These are phyloP conservation scores for Cinclus mexicanus DNA, from an alignment of 2,113 vertebrate genomes.

Conservation along the genomic window DNA sequence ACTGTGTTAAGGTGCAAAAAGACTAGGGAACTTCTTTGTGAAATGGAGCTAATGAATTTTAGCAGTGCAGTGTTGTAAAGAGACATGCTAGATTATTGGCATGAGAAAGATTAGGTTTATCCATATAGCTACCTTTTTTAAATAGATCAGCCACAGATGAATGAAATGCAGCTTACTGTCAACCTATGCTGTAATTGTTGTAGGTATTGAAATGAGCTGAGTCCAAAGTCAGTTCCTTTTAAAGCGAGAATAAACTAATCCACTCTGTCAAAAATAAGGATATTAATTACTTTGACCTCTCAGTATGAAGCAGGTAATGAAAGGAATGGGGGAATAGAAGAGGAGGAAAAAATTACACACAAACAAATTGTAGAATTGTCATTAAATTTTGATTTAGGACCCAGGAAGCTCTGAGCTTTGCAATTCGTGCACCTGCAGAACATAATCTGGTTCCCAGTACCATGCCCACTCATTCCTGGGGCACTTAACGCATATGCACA, in stretches of 20 bases:
- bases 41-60: background rate
- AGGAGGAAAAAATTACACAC: background rate
- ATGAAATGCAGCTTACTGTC: background rate
- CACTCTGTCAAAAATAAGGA: background rate
- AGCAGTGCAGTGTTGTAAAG: background rate
- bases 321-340: background rate
- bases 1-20: background rate
- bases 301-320: background rate
- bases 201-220: background rate
- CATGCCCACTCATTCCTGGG: too few species aligned
- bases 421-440: background rate
- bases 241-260: background rate
- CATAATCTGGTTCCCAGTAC: rapidly evolving
- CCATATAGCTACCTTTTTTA: background rate
- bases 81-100: background rate
- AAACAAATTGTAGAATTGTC: background rate
- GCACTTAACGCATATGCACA: background rate
- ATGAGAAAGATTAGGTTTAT: background rate
- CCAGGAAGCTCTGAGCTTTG: background rate
- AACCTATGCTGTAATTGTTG: background rate
- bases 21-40: background rate
- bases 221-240: background rate
- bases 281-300: background rate
- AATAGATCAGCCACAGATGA: background rate
- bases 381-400: background rate